Conservation (phyloP, 2,113 vertebrate genomes). For the Melanostigma gelatinosum region DNA sequence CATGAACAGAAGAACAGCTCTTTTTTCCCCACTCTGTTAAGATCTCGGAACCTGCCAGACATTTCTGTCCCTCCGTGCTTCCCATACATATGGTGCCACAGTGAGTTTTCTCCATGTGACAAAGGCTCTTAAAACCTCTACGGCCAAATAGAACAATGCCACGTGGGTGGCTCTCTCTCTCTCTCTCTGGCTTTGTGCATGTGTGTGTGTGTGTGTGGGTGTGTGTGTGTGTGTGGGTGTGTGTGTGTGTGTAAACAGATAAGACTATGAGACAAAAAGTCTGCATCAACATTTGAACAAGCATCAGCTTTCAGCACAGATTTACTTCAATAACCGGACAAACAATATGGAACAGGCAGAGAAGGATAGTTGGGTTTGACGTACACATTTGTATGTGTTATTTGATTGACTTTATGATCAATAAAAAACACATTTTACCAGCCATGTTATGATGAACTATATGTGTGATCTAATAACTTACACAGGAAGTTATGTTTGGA, state of each 20-base stretch:
- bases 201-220: slow-evolving; percentile 20
- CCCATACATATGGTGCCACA: slow-evolving; percentile 65
- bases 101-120: slow-evolving; percentile 41
- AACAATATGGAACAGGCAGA: neutral
- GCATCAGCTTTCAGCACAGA: slow-evolving; percentile 21
- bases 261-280: slow-evolving; percentile 35
- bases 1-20: slow-evolving; percentile 38
- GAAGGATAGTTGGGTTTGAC: neutral
- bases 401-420: neutral
- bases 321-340: slow-evolving; percentile 21
- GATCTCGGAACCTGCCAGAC: slow-evolving; percentile 50
- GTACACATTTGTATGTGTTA: neutral
- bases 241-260: slow-evolving; percentile 26
- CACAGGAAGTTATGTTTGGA: neutral
- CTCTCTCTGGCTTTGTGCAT: slow-evolving; percentile 1
- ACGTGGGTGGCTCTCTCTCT: slow-evolving; percentile 63
- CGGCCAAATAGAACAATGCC: slow-evolving; percentile 57
- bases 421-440: neutral
- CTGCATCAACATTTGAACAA: slow-evolving; percentile 41
- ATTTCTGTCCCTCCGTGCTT: slow-evolving; percentile 67
- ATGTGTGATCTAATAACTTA: neutral
- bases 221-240: slow-evolving; percentile 13
- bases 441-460: neutral
- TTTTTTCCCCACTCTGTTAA: slow-evolving; percentile 33
- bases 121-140: slow-evolving; percentile 61